Base-by-base conservation (phyloP, 2,797 vertebrate genomes). In the Helostoma temminkii region DNA sequence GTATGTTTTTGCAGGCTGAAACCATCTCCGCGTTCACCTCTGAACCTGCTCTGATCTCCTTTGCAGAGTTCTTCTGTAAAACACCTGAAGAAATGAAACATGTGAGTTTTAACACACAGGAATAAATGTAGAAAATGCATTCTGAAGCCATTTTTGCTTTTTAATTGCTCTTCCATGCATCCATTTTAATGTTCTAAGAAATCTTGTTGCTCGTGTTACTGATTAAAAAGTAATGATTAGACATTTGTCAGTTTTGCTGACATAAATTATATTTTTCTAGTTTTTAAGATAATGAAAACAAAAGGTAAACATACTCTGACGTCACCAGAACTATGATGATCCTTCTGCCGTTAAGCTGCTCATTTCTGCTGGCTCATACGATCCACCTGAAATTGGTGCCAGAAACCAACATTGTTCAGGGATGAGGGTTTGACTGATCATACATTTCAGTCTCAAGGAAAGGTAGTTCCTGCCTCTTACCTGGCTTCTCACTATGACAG, bases 21-120 rank as follows among this genome's bases (percentile, higher is more conserved):
- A 95, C 95, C 1, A 97, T 99, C 91, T 96, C 97, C 0, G 95
- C 96, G 2, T 99, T 99, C 80, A 99, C 97, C 53, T 99, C 98
- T 0, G 97, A 99, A 60, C 95, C 96, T 0, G 96, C 97, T 28
- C 88, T 99, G 85, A 92, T 99, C 65, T 98, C 96, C 16, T 99
- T 99, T 21, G 96, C 98, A 0, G 96, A 99, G 72, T 96, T 96
- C 87, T 99, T 99, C 72, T 99, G 98, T 91, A 98, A 98, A 87
- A 92, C 95, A 0, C 91, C 95, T 16, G 94, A 94, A 30, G 94
- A 93, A 81, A 94, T 95, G 91, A 96, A 96, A 66, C 93, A 95
- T 71, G 98, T 98, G 92, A 88, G 92, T 92, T 56, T 37, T 36
- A 69, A 60, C 18, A 18, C n/a, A n/a, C 25, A 66, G 7, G 61